phyloP scores from a whole-genome alignment of 2,113 vertebrate species.

The Climacteris rufus region DNA sequence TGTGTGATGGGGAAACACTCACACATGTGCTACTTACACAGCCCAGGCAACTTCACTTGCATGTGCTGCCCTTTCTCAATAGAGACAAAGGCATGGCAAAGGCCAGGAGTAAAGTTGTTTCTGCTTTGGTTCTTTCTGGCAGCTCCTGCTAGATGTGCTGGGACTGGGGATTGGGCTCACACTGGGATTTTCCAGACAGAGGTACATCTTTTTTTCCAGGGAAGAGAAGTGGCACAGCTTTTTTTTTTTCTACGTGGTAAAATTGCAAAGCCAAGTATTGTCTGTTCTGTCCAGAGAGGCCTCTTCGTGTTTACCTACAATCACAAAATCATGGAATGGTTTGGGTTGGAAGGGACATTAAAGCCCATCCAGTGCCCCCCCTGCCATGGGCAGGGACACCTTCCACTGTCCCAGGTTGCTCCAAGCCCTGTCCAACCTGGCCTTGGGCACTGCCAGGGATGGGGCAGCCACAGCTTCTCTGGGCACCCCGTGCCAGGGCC shows the following conservation, averaged over 20 bases:
- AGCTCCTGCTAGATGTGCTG: neutral
- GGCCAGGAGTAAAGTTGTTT: neutral
- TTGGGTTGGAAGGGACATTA: neutral
- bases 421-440: rapidly evolving
- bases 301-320: neutral
- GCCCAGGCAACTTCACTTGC: neutral
- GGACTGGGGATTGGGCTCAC: neutral
- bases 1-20: neutral
- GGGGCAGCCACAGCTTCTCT: neutral
- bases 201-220: neutral
- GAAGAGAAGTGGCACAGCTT: neutral
- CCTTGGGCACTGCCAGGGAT: neutral
- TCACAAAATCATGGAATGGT: neutral
- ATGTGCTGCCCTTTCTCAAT: neutral
- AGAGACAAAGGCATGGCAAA: neutral
- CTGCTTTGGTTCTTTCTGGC: neutral
- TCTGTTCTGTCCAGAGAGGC: neutral
- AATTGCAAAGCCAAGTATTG: neutral
- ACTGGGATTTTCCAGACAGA: neutral
- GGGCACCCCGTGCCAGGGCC: neutral
- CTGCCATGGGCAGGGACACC: neutral
- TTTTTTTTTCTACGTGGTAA: neutral
- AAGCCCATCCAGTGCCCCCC: neutral
- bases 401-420: neutral
- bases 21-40: neutral